These are phyloP conservation scores for Petromus typicus DNA, from an alignment of 2,113 vertebrate genomes.

Conservation along the genomic window DNA sequence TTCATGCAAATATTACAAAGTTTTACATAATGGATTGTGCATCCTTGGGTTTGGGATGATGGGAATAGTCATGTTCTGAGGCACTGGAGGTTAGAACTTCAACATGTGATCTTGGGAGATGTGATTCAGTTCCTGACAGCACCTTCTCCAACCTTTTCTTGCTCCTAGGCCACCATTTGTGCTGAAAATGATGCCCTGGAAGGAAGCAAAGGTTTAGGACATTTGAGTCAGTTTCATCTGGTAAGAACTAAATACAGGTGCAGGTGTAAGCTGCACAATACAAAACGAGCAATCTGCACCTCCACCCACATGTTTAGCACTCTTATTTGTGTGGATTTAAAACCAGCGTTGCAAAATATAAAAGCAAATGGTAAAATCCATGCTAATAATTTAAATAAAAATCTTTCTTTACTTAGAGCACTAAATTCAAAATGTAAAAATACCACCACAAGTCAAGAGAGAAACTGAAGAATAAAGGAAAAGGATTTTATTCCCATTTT, in stretches of 20 bases:
- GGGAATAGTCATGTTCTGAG: not conserved
- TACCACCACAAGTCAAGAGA: not conserved
- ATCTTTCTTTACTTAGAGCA: not conserved
- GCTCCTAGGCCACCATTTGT: not conserved
- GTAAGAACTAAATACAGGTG: not conserved
- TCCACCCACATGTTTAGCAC: not conserved
- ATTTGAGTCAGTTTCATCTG: fast-evolving
- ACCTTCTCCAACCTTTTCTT: no score
- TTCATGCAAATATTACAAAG: not conserved
- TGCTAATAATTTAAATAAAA: not conserved
- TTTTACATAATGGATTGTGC: not conserved
- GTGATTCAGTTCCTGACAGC: not conserved
- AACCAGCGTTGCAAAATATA: not conserved
- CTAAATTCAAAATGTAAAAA: not conserved
- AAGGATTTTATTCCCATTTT: not conserved
- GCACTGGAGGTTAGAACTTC: not conserved
- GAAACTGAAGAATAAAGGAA: no score
- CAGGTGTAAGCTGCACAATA: not conserved
- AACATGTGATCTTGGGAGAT: not conserved
- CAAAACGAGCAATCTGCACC: not conserved
- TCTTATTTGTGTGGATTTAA: not conserved
- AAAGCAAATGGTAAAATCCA: not conserved
- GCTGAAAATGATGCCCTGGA: not conserved
- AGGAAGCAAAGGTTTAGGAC: not conserved
- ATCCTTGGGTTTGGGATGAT: not conserved